These are phyloP conservation scores for Selene dorsalis DNA, from an alignment of 2,797 vertebrate species.

Conservation along the genomic window DNA sequence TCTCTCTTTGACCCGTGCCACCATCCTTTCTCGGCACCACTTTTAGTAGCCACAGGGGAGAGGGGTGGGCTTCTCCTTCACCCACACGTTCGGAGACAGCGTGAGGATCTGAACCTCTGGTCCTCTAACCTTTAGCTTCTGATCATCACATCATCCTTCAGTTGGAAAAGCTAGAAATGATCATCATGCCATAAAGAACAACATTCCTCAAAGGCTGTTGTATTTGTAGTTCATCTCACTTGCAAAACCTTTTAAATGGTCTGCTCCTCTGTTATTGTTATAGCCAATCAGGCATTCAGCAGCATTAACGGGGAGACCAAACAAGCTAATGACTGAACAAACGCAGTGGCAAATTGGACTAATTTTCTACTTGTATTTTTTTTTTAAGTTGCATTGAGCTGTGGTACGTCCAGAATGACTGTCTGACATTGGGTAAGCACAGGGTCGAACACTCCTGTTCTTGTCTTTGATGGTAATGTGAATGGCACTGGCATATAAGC, in stretches of 20 bases:
- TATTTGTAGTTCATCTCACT: slow-evolving; percentile 12
- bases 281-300: slow-evolving; percentile 44
- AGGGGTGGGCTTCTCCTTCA: slow-evolving; percentile 37
- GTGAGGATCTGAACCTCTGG: slow-evolving; percentile 41
- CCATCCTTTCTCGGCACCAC: slow-evolving; percentile 37
- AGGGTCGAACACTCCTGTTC: slow-evolving; percentile 35
- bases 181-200: slow-evolving; percentile 12
- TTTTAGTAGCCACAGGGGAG: slow-evolving; percentile 26
- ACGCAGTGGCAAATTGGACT: slow-evolving; percentile 58
- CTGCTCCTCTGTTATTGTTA: slow-evolving; percentile 44
- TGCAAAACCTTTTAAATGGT: slow-evolving; percentile 29
- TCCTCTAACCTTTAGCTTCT: slow-evolving; percentile 58
- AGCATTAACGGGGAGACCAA: slow-evolving; percentile 52
- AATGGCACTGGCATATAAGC: slow-evolving; percentile 37
- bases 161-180: slow-evolving; percentile 26
- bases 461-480: slow-evolving; percentile 53
- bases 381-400: slow-evolving; percentile 29
- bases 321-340: slow-evolving; percentile 62
- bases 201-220: slow-evolving; percentile 2
- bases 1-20: slow-evolving; percentile 21
- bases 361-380: slow-evolving; percentile 54
- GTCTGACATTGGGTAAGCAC: slow-evolving; percentile 40
- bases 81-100: slow-evolving; percentile 42
- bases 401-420: slow-evolving; percentile 30
- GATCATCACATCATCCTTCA: slow-evolving; percentile 41